Evolutionary conservation across 2,797 vertebrate species (phyloP).

Genomic region (Pteropus rufus): DNA sequence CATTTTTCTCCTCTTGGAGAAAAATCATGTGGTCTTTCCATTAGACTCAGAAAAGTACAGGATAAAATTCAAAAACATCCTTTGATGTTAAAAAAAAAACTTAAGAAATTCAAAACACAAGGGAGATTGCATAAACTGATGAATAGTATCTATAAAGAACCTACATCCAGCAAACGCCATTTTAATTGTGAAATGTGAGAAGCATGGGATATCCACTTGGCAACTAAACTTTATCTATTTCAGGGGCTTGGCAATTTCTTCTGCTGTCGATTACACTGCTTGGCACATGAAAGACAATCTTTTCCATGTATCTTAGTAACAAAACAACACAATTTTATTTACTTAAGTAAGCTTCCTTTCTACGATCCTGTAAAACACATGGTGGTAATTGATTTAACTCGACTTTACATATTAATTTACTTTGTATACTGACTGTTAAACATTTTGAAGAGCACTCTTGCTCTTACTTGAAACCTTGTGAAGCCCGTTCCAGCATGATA

Average conservation of each 20-base stretch:
- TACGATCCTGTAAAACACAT: background rate
- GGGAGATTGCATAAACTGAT: background rate
- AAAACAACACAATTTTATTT: slow-evolving; percentile 34
- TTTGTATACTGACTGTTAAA: background rate
- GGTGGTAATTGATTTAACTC: background rate
- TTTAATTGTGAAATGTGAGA: background rate
- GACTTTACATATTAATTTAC: background rate
- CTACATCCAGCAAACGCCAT: background rate
- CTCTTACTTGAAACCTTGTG: background rate
- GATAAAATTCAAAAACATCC: background rate
- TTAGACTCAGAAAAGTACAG: background rate
- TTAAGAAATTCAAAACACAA: background rate
- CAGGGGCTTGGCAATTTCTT: slow-evolving; percentile 16
- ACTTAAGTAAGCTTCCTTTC: background rate
- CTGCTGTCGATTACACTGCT: background rate
- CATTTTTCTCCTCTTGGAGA: background rate
- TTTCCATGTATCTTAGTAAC: slow-evolving; percentile 43
- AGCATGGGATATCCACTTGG: background rate
- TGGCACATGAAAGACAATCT: background rate
- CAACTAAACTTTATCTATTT: background rate
- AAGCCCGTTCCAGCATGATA: background rate
- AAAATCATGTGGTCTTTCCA: slow-evolving; percentile 7
- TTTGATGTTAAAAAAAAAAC: background rate
- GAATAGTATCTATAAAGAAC: background rate
- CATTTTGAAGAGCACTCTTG: background rate